A percentile compares a stretch with the other conserved stretches of the same genome.
Evolutionary conservation across 2,113 vertebrate genomes (phyloP).

Genomic region (Malurus melanocephalus): DNA sequence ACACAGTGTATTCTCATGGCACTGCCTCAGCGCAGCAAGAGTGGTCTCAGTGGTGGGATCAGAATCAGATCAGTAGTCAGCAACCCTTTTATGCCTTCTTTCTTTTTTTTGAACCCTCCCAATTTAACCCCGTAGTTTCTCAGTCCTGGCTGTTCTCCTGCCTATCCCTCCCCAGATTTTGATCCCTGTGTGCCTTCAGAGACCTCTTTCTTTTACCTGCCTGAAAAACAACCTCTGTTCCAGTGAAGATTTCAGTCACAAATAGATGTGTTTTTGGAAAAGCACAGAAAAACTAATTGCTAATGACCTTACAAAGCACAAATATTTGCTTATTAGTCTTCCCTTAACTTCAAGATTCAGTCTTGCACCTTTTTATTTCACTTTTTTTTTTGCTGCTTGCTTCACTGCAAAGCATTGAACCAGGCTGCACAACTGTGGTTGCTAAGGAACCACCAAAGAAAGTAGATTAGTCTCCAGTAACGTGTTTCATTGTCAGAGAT

Average conservation of each 20-base stretch:
- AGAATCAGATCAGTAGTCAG: neutral
- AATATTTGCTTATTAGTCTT: neutral
- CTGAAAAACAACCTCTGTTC: neutral
- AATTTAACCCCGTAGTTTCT: neutral
- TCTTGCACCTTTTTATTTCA: neutral
- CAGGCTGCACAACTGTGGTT: neutral
- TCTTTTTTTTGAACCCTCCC: neutral
- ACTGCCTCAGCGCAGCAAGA: neutral
- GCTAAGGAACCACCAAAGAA: neutral
- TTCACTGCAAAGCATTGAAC: constrained; percentile 9
- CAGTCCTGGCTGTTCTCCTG: neutral
- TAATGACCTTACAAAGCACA: neutral
- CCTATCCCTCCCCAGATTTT: neutral
- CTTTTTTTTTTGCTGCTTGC: neutral
- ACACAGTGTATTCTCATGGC: neutral
- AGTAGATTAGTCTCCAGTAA: constrained; percentile 10
- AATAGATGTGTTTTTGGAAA: neutral
- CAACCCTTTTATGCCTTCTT: neutral
- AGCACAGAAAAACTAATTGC: neutral
- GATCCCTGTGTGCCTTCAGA: neutral
- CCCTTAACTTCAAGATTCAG: neutral
- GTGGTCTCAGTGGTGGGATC: neutral
- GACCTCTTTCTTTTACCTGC: neutral
- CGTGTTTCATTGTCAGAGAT: constrained; percentile 28
- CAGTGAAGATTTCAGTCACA: neutral